phyloP scores from a whole-genome alignment of 1,140 invertebrate genomes.

The Vanessa atalanta region DNA sequence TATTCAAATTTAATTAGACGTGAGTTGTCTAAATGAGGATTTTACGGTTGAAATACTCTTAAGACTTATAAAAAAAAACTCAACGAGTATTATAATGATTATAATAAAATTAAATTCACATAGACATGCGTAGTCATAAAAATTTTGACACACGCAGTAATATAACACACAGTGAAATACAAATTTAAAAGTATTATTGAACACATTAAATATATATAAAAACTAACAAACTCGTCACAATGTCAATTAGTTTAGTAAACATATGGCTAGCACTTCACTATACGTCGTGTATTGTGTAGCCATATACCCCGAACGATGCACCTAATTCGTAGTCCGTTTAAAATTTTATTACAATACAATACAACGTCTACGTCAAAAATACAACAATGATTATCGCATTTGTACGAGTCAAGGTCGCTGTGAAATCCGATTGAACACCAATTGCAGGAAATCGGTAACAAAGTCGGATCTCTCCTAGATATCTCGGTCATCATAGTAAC shows the following conservation, averaged over 20 bases:
- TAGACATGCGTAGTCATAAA: neutral
- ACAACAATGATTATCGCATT: slow-evolving; percentile 31
- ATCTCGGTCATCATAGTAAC: slow-evolving; percentile 7
- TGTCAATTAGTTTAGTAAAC: too few species aligned
- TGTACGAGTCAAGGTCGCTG: slow-evolving; percentile 29
- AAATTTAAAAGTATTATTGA: too few species aligned
- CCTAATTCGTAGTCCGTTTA: slow-evolving; percentile 8
- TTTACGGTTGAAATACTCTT: neutral
- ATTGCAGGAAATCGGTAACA: slow-evolving; percentile 27
- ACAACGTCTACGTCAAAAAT: slow-evolving; percentile 19
- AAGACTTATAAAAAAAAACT: neutral
- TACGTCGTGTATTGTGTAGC: neutral
- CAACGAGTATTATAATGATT: neutral
- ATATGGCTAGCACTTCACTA: neutral
- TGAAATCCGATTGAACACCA: slow-evolving; percentile 28
- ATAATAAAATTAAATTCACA: slow-evolving; percentile 3
- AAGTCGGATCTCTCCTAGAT: slow-evolving; percentile 27
- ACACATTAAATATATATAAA: too few species aligned
- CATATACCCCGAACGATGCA: neutral
- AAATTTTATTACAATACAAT: slow-evolving; percentile 37
- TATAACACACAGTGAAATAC: too few species aligned
- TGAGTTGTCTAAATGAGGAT: neutral
- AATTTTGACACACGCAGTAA: too few species aligned
- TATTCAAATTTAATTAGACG: too few species aligned
- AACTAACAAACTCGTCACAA: too few species aligned